These are phyloP conservation scores for Megaceryle alcyon DNA, from an alignment of 2,797 vertebrate species.

Conservation along the genomic window DNA sequence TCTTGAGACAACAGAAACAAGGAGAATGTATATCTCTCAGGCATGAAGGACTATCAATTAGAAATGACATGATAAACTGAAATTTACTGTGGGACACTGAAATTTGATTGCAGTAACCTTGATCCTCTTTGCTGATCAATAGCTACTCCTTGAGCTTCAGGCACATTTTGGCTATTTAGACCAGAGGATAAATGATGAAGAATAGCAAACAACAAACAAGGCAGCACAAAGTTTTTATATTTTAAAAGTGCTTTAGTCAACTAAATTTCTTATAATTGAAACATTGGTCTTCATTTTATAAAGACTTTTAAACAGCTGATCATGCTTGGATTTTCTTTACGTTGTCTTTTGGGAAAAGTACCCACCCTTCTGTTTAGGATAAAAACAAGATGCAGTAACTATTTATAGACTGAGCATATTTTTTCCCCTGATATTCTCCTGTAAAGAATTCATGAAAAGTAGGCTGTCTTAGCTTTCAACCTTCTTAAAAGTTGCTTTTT, in stretches of 20 bases:
- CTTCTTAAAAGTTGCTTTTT: not conserved
- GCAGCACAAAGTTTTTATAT: not conserved
- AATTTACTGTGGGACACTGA: not conserved
- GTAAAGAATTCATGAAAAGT: not conserved
- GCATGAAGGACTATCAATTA: not conserved
- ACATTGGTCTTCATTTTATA: not conserved
- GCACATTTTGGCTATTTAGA: not conserved
- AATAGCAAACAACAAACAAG: not conserved
- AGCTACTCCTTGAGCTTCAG: not conserved
- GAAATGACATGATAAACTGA: not conserved
- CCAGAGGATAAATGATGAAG: not conserved
- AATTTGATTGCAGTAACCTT: not conserved
- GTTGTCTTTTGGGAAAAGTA: not conserved
- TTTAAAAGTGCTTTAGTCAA: not conserved
- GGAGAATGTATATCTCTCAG: not conserved
- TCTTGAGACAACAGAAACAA: not conserved
- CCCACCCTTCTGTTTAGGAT: not conserved
- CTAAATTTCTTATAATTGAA: not conserved
- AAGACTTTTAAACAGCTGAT: not conserved
- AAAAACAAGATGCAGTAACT: not conserved
- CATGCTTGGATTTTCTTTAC: not conserved
- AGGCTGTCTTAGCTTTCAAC: not conserved
- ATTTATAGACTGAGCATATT: not conserved
- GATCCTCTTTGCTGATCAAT: not conserved
- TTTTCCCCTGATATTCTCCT: not conserved